Conservation (phyloP, 2,888 invertebrate species). For the Scaptomyza reducta region DNA sequence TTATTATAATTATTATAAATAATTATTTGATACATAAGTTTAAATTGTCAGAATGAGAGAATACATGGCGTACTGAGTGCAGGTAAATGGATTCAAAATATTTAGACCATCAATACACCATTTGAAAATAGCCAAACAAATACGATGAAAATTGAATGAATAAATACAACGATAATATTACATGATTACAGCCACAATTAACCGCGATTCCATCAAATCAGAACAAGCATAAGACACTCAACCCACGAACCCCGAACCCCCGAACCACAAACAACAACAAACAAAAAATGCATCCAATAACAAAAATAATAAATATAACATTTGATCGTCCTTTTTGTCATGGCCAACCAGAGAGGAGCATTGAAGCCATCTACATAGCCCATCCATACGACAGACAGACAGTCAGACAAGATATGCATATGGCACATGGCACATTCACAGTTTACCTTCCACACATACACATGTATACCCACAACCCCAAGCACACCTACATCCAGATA, state of each 20-base stretch:
- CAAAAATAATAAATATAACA: conserved; percentile 32
- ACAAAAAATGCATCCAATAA: conserved; percentile 20
- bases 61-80: conserved; percentile 23
- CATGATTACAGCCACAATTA: conserved; percentile 27
- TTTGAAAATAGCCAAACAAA: conserved; percentile 20
- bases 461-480: no score
- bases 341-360: conserved; percentile 40
- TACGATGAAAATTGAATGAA: conserved; percentile 20
- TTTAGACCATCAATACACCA: conserved; percentile 1
- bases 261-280: conserved; percentile 30
- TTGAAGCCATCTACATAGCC: conserved; percentile 14
- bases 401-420: conserved; percentile 2
- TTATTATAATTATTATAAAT: conserved; percentile 37
- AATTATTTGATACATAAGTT: conserved; percentile 21
- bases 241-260: conserved; percentile 32
- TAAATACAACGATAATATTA: conserved; percentile 42
- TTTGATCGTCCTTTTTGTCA: conserved; percentile 55
- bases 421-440: conserved; percentile 38
- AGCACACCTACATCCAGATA: neutral
- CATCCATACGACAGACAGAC: neutral
- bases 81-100: conserved; percentile 14
- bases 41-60: conserved; percentile 10
- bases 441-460: conserved; percentile 5
- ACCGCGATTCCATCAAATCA: conserved; percentile 59
- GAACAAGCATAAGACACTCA: conserved; percentile 77